Evolutionary conservation across 2,797 vertebrate genomes (phyloP).

Genomic region (Rachycentron canadum): DNA sequence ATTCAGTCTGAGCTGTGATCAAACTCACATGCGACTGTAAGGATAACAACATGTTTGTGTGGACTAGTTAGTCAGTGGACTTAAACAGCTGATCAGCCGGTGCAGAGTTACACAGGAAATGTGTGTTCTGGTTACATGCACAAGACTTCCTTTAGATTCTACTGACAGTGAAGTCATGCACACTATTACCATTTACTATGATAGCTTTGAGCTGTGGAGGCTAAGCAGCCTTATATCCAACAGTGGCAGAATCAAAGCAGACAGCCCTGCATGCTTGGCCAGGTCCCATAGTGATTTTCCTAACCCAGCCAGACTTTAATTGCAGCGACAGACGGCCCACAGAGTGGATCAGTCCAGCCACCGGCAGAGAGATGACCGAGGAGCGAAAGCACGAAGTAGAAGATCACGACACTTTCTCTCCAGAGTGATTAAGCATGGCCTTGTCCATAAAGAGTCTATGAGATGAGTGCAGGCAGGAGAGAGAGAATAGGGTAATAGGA

Average conservation of each 20-base stretch:
- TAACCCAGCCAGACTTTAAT: conserved; percentile 70
- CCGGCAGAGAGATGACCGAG: conserved; percentile 49
- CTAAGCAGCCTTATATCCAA: conserved; percentile 42
- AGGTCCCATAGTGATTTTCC: conserved; percentile 63
- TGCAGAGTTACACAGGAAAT: not conserved
- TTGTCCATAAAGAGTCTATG: conserved; percentile 39
- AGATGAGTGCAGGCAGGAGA: conserved; percentile 39
- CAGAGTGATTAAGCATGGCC: conserved; percentile 41
- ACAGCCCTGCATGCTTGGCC: conserved; percentile 35
- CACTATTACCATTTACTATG: conserved; percentile 20
- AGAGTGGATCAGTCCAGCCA: conserved; percentile 63
- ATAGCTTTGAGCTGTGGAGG: conserved; percentile 20
- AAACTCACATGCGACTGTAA: not conserved
- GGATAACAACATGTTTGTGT: not conserved
- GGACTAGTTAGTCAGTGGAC: not conserved
- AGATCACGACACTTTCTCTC: conserved; percentile 65
- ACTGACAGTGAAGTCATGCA: conserved; percentile 3
- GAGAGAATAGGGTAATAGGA: conserved; percentile 43
- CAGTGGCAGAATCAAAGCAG: conserved; percentile 33
- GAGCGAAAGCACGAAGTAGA: conserved; percentile 60
- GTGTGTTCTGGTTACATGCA: not conserved
- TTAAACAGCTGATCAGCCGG: conserved; percentile 13
- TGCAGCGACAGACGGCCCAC: conserved; percentile 68
- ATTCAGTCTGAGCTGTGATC: conserved; percentile 6
- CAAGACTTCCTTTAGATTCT: not conserved